Evolutionary conservation across 2,113 vertebrate species (phyloP), one percentile per base, ranked within the genome.

Genomic region (Pseudopodoces humilis): DNA sequence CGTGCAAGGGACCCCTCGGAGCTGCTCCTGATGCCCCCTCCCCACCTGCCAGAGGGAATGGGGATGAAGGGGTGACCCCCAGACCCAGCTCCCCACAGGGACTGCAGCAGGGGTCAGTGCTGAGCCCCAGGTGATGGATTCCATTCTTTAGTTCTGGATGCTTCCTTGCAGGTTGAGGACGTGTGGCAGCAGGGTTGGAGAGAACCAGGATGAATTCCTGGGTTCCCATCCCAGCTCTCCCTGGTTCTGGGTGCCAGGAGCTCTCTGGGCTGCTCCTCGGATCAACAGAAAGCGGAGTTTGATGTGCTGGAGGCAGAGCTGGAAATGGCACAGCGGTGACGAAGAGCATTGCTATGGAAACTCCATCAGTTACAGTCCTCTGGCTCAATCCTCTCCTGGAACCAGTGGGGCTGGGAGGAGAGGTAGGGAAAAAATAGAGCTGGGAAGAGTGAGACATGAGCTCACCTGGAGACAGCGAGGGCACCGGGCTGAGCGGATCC

Each of bases 331-430:
- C 68, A 20, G 90, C 52, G 1, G 53, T 90, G 93, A 85, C 19
- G 87, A 37, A 53, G n/a, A 41, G 88, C 91, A 97, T 96, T 88
- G 94, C 95, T 95, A 95, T 96, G 95, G 96, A 68, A 97, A 97
- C 97, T 86, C 58, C 68, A 92, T 92, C 86, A 31, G 75, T 62
- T 71, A n/a, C 59, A 63, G 31, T 70, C 77, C 89, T 88, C 92
- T 18, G n/a, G 72, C 90, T 95, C 89, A 43, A 79, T 69, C 79
- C 28, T 0, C 85, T 76, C 77, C 65, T 7, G 49, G 44, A 76
- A 31, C 72, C 75, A 60, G 92, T n/a, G 10, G 11, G 53, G 75
- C 17, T 90, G 79, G 71, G 78, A 81, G 64, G 60, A 70, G 88
- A 86, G 69, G 15, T 0, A 9, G 58, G 75, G 62, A 5, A 52